Percentiles rank a stretch among this genome's conserved stretches.
These are phyloP conservation scores for Pseudanteris insignis DNA, from an alignment of 2,888 invertebrate genomes.

Conservation along the genomic window DNA sequence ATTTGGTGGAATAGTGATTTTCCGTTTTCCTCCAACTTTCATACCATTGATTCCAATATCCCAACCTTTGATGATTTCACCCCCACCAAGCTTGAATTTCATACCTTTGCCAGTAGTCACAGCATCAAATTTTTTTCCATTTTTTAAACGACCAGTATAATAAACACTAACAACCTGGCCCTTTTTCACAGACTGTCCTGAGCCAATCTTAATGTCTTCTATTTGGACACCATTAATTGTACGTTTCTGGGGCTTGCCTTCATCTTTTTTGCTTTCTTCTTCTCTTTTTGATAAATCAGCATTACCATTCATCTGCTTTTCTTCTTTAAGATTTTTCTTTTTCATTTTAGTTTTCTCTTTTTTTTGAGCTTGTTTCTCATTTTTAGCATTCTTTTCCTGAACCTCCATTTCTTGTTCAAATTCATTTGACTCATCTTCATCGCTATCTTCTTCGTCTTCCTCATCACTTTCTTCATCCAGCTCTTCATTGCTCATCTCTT, in stretches of 20 bases:
- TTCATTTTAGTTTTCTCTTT: constrained; percentile 44
- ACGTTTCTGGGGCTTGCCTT: constrained; percentile 49
- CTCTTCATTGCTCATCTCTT: constrained; percentile 59
- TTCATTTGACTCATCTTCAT: neutral
- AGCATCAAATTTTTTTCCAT: constrained; percentile 89
- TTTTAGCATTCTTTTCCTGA: constrained; percentile 64
- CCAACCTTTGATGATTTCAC: constrained; percentile 92
- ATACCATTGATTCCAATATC: constrained; percentile 89
- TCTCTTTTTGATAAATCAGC: constrained; percentile 12
- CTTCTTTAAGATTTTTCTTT: constrained; percentile 12
- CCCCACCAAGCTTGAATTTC: constrained; percentile 83
- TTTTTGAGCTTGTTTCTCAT: constrained; percentile 36
- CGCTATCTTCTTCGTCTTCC: neutral
- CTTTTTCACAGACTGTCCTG: constrained; percentile 78
- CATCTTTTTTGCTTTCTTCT: constrained; percentile 53
- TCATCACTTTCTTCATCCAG: constrained; percentile 53
- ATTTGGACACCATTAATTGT: constrained; percentile 77
- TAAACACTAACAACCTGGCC: constrained; percentile 83
- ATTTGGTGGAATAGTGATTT: constrained; percentile 82
- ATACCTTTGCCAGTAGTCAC: constrained; percentile 81
- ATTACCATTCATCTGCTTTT: constrained; percentile 10
- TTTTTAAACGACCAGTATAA: constrained; percentile 86
- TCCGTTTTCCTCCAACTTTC: constrained; percentile 93
- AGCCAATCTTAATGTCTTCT: constrained; percentile 84
- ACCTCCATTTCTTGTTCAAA: constrained; percentile 20